phyloP scores from a whole-genome alignment of 2,888 invertebrate genomes.

The Dusona sp. region DNA sequence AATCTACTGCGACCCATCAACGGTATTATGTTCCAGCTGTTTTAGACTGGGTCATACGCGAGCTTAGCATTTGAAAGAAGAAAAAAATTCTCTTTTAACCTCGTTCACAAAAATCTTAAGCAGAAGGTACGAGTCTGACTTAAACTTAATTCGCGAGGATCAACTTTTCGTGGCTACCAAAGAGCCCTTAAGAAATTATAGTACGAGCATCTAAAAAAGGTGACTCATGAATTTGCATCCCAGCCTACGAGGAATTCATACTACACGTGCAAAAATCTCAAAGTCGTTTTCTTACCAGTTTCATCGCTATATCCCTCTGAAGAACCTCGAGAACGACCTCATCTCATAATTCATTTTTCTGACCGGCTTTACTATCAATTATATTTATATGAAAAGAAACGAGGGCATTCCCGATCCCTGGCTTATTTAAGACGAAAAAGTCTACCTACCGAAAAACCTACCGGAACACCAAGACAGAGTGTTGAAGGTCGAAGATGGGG shows the following conservation, averaged over 20 bases:
- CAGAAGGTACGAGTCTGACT: neutral
- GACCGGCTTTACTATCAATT: neutral
- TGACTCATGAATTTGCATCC: slow-evolving; percentile 3
- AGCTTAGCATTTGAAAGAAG: neutral
- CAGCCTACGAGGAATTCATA: neutral
- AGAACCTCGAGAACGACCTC: neutral
- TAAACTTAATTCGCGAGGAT: neutral
- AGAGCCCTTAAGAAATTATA: neutral
- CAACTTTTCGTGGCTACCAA: neutral
- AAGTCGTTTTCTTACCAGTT: slow-evolving; percentile 7
- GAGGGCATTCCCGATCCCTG: neutral
- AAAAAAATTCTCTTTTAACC: neutral
- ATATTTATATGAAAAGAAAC: neutral
- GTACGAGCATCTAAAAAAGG: neutral
- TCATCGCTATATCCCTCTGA: slow-evolving; percentile 2
- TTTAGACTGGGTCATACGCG: slow-evolving; percentile 46
- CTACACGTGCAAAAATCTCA: slow-evolving; percentile 15
- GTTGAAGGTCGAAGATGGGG: no score
- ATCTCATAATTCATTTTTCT: neutral
- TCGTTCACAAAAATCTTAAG: neutral
- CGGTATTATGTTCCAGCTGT: slow-evolving; percentile 66
- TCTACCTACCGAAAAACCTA: neutral
- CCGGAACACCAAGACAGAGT: neutral
- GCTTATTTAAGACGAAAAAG: neutral
- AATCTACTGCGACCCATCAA: slow-evolving; percentile 51